phyloP scores from a whole-genome alignment of 1,140 invertebrate genomes.

The Drosophila pallidifrons region DNA sequence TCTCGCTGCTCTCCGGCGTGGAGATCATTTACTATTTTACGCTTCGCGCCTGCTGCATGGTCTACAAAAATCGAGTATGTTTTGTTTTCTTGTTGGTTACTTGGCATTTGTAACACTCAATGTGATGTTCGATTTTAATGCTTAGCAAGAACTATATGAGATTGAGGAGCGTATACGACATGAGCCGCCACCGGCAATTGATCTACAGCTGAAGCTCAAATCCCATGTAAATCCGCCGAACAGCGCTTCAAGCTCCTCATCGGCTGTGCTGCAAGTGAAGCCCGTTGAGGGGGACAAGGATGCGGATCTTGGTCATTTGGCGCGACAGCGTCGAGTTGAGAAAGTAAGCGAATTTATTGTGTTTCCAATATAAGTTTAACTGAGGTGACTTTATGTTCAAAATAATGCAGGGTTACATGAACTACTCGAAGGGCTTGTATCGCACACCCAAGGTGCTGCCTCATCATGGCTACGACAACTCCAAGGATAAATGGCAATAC shows the following conservation, averaged over 20 bases:
- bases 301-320: constrained; percentile 3
- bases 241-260: background rate
- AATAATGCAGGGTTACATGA: constrained; percentile 55
- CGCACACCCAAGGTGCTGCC: constrained; percentile 64
- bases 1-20: constrained; percentile 89
- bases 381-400: background rate
- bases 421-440: constrained; percentile 63
- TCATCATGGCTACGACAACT: constrained; percentile 46
- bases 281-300: constrained; percentile 27
- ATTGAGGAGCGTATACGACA: constrained; percentile 74
- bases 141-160: constrained; percentile 77
- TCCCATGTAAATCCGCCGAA: constrained; percentile 42
- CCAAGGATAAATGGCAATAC: constrained; percentile 53
- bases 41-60: constrained; percentile 88
- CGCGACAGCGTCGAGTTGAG: constrained; percentile 55
- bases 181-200: constrained; percentile 72
- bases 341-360: constrained; percentile 44
- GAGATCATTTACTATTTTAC: constrained; percentile 91
- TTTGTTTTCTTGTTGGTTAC: background rate
- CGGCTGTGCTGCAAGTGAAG: constrained; percentile 55
- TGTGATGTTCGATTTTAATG: background rate
- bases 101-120: background rate
- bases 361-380: background rate
- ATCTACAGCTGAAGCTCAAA: constrained; percentile 62
- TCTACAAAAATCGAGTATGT: constrained; percentile 84